Evolutionary conservation across 1,140 invertebrate species (phyloP), one percentile per base, ranked within the genome.

Genomic region (Whitmania pigra): DNA sequence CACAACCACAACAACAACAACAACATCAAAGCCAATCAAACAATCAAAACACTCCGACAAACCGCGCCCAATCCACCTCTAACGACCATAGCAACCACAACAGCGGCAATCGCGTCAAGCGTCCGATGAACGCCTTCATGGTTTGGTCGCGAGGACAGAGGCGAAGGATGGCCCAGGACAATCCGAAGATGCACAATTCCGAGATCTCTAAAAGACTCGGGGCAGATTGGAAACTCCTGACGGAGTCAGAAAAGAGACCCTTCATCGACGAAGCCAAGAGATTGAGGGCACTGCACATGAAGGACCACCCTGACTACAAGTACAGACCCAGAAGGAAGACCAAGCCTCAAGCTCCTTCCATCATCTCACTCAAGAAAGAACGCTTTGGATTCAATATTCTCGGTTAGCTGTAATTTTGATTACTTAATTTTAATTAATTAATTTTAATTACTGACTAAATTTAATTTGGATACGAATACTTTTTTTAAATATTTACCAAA

Each of bases 111-210:
- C 87, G 95, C 0, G 96, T 99, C 17, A 99, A 99, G 82, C 86
- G 96, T 74, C 96, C 96, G 0, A 99, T 99, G 96, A 99, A 98
- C 83, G 96, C 96, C 20, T 99, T 99, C 82, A 99, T 99, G 96
- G 96, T 99, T 20, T 99, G 96, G 96, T 96, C 93, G 9, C 85
- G 96, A 0, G 95, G 95, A 0, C 95, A 99, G 79, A 85, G 96
- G 69, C 86, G 95, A 74, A 99, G 99, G 84, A 99, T 99, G 94
- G 96, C 97, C 0, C 94, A 97, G 77, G 96, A 99, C 78, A 99
- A 99, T 81, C 96, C 96, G 0, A 99, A 99, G 84, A 99, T 99
- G 96, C 96, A 99, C 83, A 99, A 99, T 78, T 96, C 93, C 0
- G 96, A 99, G 84, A 99, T 99, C 77, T 93, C 90, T 15, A 99